phyloP scores from a whole-genome alignment of 2,888 invertebrate species.

The Drosophila prolongata region DNA sequence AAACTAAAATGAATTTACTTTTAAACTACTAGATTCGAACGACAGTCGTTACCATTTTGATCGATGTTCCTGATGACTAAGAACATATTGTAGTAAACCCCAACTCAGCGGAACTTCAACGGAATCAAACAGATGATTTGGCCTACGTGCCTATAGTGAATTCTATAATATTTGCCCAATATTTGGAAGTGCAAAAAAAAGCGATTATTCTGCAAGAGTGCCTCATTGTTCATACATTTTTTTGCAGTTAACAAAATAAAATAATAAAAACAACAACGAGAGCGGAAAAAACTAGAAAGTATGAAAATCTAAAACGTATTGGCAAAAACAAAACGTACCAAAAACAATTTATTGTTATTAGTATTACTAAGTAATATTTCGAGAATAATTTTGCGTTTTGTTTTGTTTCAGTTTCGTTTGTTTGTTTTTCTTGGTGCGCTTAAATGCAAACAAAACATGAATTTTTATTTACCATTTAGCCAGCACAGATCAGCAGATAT shows the following conservation, averaged over 20 bases:
- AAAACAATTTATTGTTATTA: constrained; percentile 56
- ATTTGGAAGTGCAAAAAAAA: constrained; percentile 7
- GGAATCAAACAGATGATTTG: constrained; percentile 16
- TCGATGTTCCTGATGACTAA: constrained; percentile 4
- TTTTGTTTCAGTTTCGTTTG: constrained; percentile 22
- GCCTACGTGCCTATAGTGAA: constrained; percentile 21
- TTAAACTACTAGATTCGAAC: too few species aligned
- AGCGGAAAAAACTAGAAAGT: constrained; percentile 8
- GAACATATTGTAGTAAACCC: not conserved
- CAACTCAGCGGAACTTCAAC: not conserved
- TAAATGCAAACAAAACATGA: constrained; percentile 46
- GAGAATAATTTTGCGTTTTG: constrained; percentile 20
- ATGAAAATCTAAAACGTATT: constrained; percentile 8
- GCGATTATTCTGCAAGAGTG: constrained; percentile 32
- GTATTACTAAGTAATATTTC: constrained; percentile 68
- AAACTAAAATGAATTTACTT: too few species aligned
- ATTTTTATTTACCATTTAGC: constrained; percentile 51
- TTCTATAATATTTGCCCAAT: constrained; percentile 40
- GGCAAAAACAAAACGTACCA: constrained; percentile 3
- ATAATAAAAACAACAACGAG: constrained; percentile 2
- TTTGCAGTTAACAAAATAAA: constrained; percentile 48
- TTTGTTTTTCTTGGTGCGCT: constrained; percentile 31
- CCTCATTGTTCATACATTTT: constrained; percentile 58
- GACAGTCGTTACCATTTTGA: too few species aligned
- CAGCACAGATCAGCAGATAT: constrained; percentile 19